phyloP scores from a whole-genome alignment of 2,888 invertebrate genomes.

The Bellardia bayeri region DNA sequence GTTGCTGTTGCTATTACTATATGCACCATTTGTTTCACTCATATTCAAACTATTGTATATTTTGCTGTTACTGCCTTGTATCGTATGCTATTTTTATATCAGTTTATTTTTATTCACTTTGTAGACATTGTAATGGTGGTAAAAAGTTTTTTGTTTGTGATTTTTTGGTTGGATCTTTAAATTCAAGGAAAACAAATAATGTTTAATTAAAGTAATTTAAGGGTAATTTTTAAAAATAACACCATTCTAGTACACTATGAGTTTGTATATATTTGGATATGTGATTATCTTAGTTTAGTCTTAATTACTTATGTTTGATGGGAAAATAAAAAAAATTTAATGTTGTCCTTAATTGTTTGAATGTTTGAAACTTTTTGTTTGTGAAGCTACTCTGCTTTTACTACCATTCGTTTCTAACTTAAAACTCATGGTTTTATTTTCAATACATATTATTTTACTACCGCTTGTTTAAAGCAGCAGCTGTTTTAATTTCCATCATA shows the following conservation, averaged over 20 bases:
- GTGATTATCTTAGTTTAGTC: no score
- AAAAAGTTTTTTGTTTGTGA: not conserved
- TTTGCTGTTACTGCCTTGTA: not conserved
- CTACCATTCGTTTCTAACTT: not conserved
- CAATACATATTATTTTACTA: not conserved
- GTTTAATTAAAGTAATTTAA: no score
- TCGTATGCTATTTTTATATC: not conserved
- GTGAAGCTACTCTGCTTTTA: not conserved
- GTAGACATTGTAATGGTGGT: not conserved
- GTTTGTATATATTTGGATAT: no score
- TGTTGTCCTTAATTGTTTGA: not conserved
- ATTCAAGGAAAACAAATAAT: not conserved
- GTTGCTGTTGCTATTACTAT: constrained; percentile 40
- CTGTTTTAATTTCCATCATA: constrained; percentile 59
- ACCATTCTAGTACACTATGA: not conserved
- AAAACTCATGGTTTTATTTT: not conserved
- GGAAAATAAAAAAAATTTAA: no score
- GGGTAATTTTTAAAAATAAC: no score
- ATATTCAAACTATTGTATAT: constrained; percentile 37
- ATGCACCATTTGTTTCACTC: constrained; percentile 51
- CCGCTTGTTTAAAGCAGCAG: constrained; percentile 23
- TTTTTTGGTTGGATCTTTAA: not conserved
- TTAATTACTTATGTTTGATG: no score
- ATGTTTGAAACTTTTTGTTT: not conserved
- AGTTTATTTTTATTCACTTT: not conserved